Base-by-base conservation (phyloP, 92 coral and sea anemone species). In the Anthopleura xanthogrammica region DNA sequence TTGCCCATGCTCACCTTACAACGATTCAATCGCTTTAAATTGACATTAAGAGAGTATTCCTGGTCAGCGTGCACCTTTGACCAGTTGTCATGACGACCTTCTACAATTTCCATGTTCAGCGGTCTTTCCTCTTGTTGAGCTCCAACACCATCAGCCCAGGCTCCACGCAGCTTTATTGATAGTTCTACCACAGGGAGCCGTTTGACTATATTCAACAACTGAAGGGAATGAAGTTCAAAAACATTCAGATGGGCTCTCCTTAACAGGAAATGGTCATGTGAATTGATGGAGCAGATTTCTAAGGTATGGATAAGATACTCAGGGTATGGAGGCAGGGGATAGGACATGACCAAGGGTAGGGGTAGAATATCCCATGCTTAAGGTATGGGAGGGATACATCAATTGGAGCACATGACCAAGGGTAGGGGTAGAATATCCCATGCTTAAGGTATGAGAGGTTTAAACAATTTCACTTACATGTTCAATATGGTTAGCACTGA, bases 21-120 rank as follows among this genome's bases (percentile, higher is more conserved):
- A 29, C 84, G 79, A 46, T 78, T 73, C 50, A 90, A 40, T 62
- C 92, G 89, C 81, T 83, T 86, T 77, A 92, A 79, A 20, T 78
- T 79, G 70, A 92, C 83, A 22, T 84, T 92, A 85, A 90, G 77
- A 20, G 91, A 91, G 71, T 97, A 97, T 65, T 97, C 99, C 84
- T 97, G 99, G 83, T 97, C 99, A 29, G 99, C 99, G 83, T 97
- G 99, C 11, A 97, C 98, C 75, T 89, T 87, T 16, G 91, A 75
- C 99, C 99, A 97, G 95, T 94, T 79, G 77, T 82, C 94, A 72
- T 85, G 87, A 42, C 87, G 80, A 68, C 97, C 93, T n/a, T 92
- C 86, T 14, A 79, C 65, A 56, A 77, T 60, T 64, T 89, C 83
- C 0, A 88, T 60, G 19, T 81, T 79, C 66, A 97, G 78, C 20